Conservation (phyloP, 2,888 invertebrate species). For the Halictus quadricinctus region DNA sequence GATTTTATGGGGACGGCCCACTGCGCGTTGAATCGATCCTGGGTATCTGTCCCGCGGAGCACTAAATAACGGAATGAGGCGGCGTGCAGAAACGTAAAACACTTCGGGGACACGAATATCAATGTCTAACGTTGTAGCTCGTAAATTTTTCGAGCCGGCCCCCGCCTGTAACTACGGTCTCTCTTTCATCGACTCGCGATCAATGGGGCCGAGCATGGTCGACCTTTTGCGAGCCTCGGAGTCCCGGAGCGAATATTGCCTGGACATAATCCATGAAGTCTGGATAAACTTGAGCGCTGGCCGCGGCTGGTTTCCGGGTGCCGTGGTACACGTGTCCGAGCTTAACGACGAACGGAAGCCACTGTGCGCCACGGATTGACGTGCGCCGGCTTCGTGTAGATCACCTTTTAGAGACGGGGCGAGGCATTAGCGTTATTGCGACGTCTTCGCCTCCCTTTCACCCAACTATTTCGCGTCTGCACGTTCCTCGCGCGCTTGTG, state of each 20-base stretch:
- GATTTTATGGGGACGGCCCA: not conserved
- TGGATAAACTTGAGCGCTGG: constrained; percentile 19
- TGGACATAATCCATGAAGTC: constrained; percentile 43
- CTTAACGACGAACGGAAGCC: constrained; percentile 43
- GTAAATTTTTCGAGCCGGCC: constrained; percentile 31
- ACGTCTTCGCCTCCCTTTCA: constrained; percentile 33
- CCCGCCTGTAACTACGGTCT: not conserved
- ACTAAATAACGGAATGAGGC: not conserved
- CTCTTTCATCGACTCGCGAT: constrained; percentile 48
- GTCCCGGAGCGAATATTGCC: constrained; percentile 56
- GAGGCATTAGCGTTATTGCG: constrained; percentile 56
- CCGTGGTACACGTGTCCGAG: constrained; percentile 33
- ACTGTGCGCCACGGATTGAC: constrained; percentile 35
- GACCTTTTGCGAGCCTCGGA: constrained; percentile 16
- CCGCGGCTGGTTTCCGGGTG: constrained; percentile 1
- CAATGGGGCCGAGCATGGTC: constrained; percentile 50
- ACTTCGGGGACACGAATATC: not conserved
- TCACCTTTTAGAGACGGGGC: constrained; percentile 40
- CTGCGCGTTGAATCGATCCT: not conserved
- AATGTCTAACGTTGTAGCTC: constrained; percentile 14
- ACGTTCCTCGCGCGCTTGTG: not conserved
- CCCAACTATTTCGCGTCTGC: constrained; percentile 16
- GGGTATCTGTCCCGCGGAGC: not conserved
- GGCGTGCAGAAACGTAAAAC: not conserved
- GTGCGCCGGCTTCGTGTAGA: constrained; percentile 30